Percentiles rank a stretch among this genome's conserved stretches.
Conservation (phyloP, 2,888 invertebrate species). For the Galerucella nymphaeae region DNA sequence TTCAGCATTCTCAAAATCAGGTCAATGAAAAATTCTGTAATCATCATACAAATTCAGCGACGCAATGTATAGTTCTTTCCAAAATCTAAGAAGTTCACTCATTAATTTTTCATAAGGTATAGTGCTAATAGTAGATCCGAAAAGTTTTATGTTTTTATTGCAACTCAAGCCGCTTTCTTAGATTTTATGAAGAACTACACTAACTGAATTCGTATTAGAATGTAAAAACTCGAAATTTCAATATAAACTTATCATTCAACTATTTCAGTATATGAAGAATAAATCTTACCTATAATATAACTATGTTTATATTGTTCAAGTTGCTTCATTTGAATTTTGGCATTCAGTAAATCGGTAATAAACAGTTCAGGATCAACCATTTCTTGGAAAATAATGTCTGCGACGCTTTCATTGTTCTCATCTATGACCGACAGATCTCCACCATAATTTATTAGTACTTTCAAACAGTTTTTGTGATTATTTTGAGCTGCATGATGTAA, state of each 20-base stretch:
- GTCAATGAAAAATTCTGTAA: no score
- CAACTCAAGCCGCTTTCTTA: no score
- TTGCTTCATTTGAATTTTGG: constrained; percentile 55
- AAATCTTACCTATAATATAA: constrained; percentile 49
- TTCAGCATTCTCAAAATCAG: no score
- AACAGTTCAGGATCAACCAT: constrained; percentile 60
- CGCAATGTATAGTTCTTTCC: no score
- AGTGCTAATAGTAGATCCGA: no score
- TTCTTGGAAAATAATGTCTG: constrained; percentile 61
- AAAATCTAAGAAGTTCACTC: no score
- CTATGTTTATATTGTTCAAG: constrained; percentile 52
- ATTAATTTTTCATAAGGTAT: no score
- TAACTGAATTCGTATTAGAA: constrained; percentile 14
- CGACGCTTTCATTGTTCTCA: constrained; percentile 58
- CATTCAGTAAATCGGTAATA: constrained; percentile 59
- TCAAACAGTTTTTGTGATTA: constrained; percentile 66
- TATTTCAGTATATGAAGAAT: constrained; percentile 41
- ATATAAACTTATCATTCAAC: no score
- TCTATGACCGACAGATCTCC: constrained; percentile 58
- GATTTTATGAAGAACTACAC: no score
- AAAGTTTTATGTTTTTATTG: no score
- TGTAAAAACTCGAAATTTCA: no score
- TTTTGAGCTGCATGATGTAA: constrained; percentile 68
- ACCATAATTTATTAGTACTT: constrained; percentile 64
- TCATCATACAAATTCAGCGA: no score